A percentile compares a stretch with the other conserved stretches of the same genome.
Evolutionary conservation across 2,797 vertebrate species (phyloP).

Genomic region (Amphiprion clarkii): DNA sequence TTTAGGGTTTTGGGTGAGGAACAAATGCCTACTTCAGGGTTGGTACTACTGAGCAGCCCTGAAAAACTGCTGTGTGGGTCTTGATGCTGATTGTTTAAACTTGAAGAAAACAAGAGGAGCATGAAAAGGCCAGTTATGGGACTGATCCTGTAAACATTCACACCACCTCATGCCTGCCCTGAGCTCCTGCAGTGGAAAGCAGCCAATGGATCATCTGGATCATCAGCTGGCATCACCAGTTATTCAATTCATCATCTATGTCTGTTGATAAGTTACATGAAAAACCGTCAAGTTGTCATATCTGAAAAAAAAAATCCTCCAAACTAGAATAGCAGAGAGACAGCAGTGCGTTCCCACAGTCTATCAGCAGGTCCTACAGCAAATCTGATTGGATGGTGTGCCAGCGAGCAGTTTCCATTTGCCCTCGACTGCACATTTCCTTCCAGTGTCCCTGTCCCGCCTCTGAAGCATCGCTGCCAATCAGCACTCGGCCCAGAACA

Average conservation of each 20-base stretch:
- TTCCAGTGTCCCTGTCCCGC: conserved; percentile 85
- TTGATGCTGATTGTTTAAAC: too few species aligned
- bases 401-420: conserved; percentile 85
- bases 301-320: neutral
- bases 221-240: neutral
- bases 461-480: conserved; percentile 74
- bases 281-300: neutral
- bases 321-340: too few species aligned
- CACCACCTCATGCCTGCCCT: too few species aligned
- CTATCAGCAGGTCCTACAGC: conserved; percentile 31
- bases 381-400: conserved; percentile 79
- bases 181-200: too few species aligned
- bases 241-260: neutral
- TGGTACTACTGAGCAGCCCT: too few species aligned
- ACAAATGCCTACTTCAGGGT: too few species aligned
- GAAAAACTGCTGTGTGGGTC: too few species aligned
- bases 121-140: too few species aligned
- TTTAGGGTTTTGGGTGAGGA: too few species aligned
- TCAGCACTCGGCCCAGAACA: conserved; percentile 79
- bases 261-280: neutral
- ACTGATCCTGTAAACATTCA: too few species aligned
- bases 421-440: conserved; percentile 84
- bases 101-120: too few species aligned
- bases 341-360: neutral
- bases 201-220: neutral